A percentile compares a stretch with the other conserved stretches of the same genome.
phyloP scores from a whole-genome alignment of 2,797 vertebrate genomes.

The Propithecus perrieri region DNA sequence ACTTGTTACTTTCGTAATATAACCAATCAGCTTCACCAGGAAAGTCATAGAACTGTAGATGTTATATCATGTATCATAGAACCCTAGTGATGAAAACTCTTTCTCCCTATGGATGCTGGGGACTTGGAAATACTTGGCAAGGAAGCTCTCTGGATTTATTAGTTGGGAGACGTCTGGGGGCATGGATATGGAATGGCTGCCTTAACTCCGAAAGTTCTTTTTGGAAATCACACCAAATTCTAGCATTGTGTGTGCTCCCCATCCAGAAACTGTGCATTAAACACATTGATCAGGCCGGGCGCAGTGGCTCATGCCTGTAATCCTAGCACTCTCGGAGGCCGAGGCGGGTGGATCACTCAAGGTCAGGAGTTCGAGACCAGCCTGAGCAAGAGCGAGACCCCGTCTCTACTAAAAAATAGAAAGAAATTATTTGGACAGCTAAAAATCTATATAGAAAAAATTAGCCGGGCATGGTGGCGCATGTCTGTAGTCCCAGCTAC shows the following conservation, averaged over 20 bases:
- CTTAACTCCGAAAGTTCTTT: neutral
- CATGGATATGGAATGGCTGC: neutral
- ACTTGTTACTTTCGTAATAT: neutral
- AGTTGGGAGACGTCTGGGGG: neutral
- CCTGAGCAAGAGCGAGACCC: too few relatives aligned
- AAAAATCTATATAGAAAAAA: too few relatives aligned
- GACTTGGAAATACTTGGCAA: neutral
- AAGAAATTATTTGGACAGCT: too few relatives aligned
- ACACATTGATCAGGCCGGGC: too few relatives aligned
- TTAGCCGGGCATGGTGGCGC: too few relatives aligned
- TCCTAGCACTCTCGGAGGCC: too few relatives aligned
- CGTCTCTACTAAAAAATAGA: too few relatives aligned
- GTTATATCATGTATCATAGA: neutral
- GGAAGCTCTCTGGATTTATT: neutral
- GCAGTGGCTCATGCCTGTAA: too few relatives aligned
- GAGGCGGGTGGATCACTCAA: too few relatives aligned
- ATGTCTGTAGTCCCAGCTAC: too few relatives aligned
- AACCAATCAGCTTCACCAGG: neutral
- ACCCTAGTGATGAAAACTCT: neutral
- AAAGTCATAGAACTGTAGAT: neutral
- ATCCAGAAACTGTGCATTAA: neutral
- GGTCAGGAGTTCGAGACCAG: too few relatives aligned
- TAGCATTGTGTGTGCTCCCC: neutral
- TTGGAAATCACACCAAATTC: neutral
- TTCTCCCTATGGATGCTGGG: neutral